These are phyloP conservation scores for Phrixothrix hirtus DNA, from an alignment of 2,888 invertebrate species.

Conservation along the genomic window DNA sequence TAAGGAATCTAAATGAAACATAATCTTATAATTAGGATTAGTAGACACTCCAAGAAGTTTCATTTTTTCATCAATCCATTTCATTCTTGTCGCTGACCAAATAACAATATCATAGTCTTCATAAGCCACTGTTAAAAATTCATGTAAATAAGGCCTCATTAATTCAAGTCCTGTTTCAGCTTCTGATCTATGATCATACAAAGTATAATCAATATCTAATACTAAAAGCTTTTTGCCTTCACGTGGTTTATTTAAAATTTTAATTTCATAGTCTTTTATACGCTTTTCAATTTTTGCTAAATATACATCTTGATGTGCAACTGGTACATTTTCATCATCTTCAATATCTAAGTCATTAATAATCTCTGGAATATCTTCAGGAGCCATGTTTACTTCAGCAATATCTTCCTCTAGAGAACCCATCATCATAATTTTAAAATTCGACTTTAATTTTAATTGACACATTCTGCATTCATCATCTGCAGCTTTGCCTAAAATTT, in stretches of 20 bases:
- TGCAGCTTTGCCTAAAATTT: slow-evolving; percentile 75
- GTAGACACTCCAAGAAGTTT: slow-evolving; percentile 82
- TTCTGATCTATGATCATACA: slow-evolving; percentile 93
- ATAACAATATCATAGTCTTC: slow-evolving; percentile 94
- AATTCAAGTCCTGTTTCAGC: slow-evolving; percentile 85
- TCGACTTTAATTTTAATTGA: slow-evolving; percentile 78
- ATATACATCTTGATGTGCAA: slow-evolving; percentile 70
- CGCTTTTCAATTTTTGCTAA: slow-evolving; percentile 81
- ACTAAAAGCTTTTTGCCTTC: slow-evolving; percentile 88
- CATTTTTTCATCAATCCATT: slow-evolving; percentile 99
- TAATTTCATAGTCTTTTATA: slow-evolving; percentile 81
- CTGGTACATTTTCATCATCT: slow-evolving; percentile 80
- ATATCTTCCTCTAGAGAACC: slow-evolving; percentile 93
- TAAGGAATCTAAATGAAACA: slow-evolving; percentile 86
- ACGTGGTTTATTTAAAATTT: slow-evolving; percentile 78
- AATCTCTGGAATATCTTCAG: slow-evolving; percentile 81
- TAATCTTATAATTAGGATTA: slow-evolving; percentile 85
- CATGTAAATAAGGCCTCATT: slow-evolving; percentile 94
- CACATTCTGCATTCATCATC: slow-evolving; percentile 78
- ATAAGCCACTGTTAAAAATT: slow-evolving; percentile 86
- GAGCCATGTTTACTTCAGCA: slow-evolving; percentile 78
- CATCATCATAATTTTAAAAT: slow-evolving; percentile 96
- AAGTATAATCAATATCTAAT: slow-evolving; percentile 93
- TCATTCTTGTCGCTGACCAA: slow-evolving; percentile 98
- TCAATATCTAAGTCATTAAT: slow-evolving; percentile 91